phyloP scores from a whole-genome alignment of 2,888 invertebrate genomes.

The Embidobia sp. region DNA sequence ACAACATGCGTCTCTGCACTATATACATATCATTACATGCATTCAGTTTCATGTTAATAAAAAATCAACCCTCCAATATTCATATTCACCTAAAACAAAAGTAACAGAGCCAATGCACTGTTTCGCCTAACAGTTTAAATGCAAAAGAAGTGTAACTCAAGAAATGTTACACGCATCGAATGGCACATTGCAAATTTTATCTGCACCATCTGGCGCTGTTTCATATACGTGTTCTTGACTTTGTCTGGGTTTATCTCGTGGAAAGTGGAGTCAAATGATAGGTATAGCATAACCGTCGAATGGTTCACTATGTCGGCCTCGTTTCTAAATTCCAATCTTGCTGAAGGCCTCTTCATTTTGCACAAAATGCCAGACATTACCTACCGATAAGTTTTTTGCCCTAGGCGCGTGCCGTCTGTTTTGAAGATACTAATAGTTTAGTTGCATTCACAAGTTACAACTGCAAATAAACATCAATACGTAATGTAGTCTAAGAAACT shows the following conservation, averaged over 20 bases:
- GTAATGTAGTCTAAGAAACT: background rate
- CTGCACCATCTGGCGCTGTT: conserved; percentile 50
- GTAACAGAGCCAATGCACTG: no score
- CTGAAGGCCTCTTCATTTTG: conserved; percentile 50
- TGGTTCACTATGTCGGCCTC: conserved; percentile 26
- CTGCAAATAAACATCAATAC: conserved; percentile 14
- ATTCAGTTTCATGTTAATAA: no score
- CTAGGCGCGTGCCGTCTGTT: conserved; percentile 56
- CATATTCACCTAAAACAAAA: no score
- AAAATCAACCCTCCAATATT: no score
- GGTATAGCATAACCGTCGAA: conserved; percentile 46
- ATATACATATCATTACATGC: no score
- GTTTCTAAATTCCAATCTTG: conserved; percentile 42
- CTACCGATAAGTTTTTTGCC: conserved; percentile 53
- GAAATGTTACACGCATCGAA: conserved; percentile 31
- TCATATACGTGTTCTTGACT: conserved; percentile 38
- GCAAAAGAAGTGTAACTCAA: conserved; percentile 10
- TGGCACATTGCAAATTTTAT: conserved; percentile 44
- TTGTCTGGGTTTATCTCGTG: conserved; percentile 36
- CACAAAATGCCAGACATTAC: conserved; percentile 58
- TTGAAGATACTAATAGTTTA: conserved; percentile 29
- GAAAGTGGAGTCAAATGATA: conserved; percentile 63
- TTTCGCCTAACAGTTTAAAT: no score
- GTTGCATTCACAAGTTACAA: conserved; percentile 23
- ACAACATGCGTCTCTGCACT: no score